These are phyloP conservation scores for Baronia brevicornis DNA, from an alignment of 2,888 invertebrate species.

Conservation along the genomic window DNA sequence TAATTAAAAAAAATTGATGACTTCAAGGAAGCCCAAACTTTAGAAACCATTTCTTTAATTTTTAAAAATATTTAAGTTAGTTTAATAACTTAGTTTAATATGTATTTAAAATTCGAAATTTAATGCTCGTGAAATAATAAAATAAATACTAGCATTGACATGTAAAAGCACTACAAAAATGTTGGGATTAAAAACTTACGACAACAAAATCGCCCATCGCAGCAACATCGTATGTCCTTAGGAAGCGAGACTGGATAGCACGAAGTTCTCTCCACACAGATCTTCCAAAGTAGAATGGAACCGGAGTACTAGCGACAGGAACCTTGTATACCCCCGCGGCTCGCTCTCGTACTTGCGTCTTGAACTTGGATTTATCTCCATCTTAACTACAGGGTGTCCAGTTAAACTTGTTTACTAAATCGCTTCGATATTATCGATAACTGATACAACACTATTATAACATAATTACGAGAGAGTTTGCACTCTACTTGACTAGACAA, in stretches of 20 bases:
- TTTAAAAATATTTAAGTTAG: too few species aligned
- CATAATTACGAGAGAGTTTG: too few species aligned
- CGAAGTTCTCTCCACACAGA: conserved; percentile 13
- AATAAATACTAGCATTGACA: too few species aligned
- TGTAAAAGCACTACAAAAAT: background rate
- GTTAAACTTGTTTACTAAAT: conserved; percentile 24
- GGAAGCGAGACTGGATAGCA: conserved; percentile 10
- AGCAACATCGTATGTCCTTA: conserved; percentile 11
- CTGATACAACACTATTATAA: conserved; percentile 4
- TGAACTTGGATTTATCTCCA: conserved; percentile 74
- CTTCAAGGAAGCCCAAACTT: too few species aligned
- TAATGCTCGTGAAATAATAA: too few species aligned
- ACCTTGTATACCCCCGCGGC: conserved; percentile 59
- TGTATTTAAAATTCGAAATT: too few species aligned
- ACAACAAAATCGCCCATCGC: conserved; percentile 15
- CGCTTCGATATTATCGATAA: conserved; percentile 4
- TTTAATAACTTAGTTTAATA: too few species aligned
- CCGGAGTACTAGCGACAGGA: conserved; percentile 45
- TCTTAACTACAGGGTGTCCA: conserved; percentile 49
- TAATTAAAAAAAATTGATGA: too few species aligned
- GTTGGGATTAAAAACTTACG: conserved; percentile 15
- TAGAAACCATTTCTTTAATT: too few species aligned
- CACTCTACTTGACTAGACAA: too few species aligned
- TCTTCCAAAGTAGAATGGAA: conserved; percentile 40
- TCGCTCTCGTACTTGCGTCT: conserved; percentile 57